Percentiles rank a stretch among this genome's conserved stretches.
Evolutionary conservation across 2,797 vertebrate species (phyloP).

Genomic region (Chaetophractus vellerosus): DNA sequence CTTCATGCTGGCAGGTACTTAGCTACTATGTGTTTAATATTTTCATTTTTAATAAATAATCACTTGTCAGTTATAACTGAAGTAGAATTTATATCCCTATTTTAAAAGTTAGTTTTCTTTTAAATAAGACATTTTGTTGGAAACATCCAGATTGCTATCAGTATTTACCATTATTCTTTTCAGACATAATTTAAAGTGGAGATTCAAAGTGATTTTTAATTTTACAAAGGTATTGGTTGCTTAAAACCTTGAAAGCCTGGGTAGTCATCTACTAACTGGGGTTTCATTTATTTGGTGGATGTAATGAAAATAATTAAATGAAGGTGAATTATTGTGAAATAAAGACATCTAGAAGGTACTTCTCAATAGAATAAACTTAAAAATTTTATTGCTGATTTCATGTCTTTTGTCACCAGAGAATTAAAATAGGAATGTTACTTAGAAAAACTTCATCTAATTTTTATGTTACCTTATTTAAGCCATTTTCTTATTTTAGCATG

Average conservation of each 20-base stretch:
- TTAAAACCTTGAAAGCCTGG: background rate
- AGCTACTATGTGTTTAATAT: background rate
- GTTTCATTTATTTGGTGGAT: background rate
- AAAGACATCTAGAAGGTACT: background rate
- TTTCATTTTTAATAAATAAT: constrained; percentile 34
- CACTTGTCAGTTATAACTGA: background rate
- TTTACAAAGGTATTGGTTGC: background rate
- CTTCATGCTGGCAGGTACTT: background rate
- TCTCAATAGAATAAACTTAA: constrained; percentile 29
- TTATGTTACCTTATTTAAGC: background rate
- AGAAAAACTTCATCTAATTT: background rate
- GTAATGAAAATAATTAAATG: background rate
- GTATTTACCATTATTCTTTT: constrained; percentile 27
- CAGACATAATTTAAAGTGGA: background rate
- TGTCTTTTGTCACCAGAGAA: constrained; percentile 29
- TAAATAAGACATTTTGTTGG: constrained; percentile 1
- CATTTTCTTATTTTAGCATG: background rate
- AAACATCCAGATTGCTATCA: background rate
- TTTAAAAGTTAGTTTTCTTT: constrained; percentile 35
- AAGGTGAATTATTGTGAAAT: constrained; percentile 35
- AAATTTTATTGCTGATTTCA: background rate
- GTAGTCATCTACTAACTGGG: background rate
- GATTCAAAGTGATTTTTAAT: constrained; percentile 44
- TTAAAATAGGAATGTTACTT: constrained; percentile 28
- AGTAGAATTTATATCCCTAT: background rate